Conservation (phyloP, 2,888 invertebrate genomes). For the Geophilus truncorum region DNA sequence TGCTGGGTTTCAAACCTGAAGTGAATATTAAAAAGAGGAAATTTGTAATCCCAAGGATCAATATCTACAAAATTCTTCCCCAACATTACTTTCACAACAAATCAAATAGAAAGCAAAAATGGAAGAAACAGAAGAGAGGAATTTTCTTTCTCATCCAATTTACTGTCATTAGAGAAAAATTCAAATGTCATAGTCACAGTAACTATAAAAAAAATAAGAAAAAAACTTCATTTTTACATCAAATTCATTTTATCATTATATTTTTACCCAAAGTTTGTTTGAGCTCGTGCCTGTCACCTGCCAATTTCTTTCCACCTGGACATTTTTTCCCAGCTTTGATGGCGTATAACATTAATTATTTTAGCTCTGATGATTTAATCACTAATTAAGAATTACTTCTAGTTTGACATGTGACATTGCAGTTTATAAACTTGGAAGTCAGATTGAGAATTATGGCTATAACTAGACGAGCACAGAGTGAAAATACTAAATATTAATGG, state of each 20-base stretch:
- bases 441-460: too few species aligned
- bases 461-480: too few species aligned
- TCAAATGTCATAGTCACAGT: too few species aligned
- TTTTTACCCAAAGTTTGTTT: background rate
- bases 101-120: background rate
- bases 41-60: conserved; percentile 17
- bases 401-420: too few species aligned
- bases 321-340: background rate
- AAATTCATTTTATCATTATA: background rate
- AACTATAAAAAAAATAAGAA: background rate
- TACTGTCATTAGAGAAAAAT: too few species aligned
- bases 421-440: too few species aligned
- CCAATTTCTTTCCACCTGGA: conserved; percentile 14
- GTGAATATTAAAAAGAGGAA: conserved; percentile 2
- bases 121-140: background rate
- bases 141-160: background rate
- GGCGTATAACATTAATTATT: background rate
- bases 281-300: background rate
- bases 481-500: too few species aligned
- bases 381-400: background rate
- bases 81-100: background rate
- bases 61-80: background rate
- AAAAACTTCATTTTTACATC: background rate
- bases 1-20: background rate
- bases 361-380: background rate